Evolutionary conservation across 1,140 invertebrate genomes (phyloP), one percentile per base, ranked within the genome.

Genomic region (Hyles euphorbiae): DNA sequence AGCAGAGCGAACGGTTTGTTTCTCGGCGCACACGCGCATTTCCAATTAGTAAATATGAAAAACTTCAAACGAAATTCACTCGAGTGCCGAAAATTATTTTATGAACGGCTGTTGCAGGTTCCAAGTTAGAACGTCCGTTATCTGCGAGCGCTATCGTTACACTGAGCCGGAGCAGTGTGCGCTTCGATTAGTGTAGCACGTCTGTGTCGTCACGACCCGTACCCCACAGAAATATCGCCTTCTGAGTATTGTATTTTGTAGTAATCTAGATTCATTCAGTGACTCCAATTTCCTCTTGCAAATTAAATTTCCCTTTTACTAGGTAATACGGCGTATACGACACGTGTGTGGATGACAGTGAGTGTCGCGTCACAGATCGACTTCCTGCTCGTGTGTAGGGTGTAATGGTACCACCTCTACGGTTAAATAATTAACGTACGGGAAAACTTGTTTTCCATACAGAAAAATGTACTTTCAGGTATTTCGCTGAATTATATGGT

Each of bases 21-120:
- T 83, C 62, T 87, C 82, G 53, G 74, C 63, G 70, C 75, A 80
- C 74, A 82, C 76, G 65, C 85, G 81, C 85, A 88, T 88, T 82
- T 82, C 76, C 74, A 61, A 61, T 57, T 22, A 48, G 51, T 68
- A 65, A 53, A 65, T 53, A 58, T 65, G 64, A 70, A 58, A 56
- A 65, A 73, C 63, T 54, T 58, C 55, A 56, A 40, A 33, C 22
- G 10, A 59, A 57, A 56, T 36, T 53, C 46, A 56, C 56, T 50
- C 56, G 57, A 58, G 49, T 63, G 58, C 34, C 60, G 60, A 63
- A 40, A 40, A 40, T 40, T 57, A n/a, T 46, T 46, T 46, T 47
- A 33, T 34, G 46, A 55, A 32, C 59, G 48, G 22, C 58, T 12
- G 40, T 63, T 45, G 33, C 53, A 56, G 48, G 11, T 66, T 59